Base-by-base conservation (phyloP, 2,888 invertebrate genomes). In the Drosophila nr. perissopoda region DNA sequence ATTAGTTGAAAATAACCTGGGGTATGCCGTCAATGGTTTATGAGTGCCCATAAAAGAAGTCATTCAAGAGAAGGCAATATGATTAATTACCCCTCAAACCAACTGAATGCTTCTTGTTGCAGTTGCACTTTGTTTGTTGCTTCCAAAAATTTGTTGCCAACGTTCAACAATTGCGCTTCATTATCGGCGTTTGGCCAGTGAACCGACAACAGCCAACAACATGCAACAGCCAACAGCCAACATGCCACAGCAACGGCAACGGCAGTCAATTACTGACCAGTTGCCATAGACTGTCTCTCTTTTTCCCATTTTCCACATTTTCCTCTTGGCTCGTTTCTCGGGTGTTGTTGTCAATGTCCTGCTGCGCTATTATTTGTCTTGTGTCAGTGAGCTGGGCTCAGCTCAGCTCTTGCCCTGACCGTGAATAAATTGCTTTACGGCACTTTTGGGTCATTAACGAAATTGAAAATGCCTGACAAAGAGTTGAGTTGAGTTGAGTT, bases 301-400 rank as follows among this genome's bases (percentile, higher is more conserved):
- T 59, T 52, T 53, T 42, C 65, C 54, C 61, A 27, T 61, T 58
- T 67, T 54, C 59, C 49, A 38, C 48, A 57, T 72, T 63, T 71
- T 54, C 38, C 59, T 51, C 38, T 54, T 58, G 38, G 46, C 68
- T 68, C 70, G 34, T 49, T 69, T 51, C 73, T 80, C 78, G 76
- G 91, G 91, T 90, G 87, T 91, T 86, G 90, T 91, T 91, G 91
- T 91, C 91, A 91, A 89, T 91, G 91, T 91, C 91, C 91, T 91
- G 91, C 91, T 91, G 91, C 81, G 91, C 91, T 88, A 89, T 91
- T 91, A 91, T 91, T 91, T 91, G 91, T 91, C 91, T 91, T 86
- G 76, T 86, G 76, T 82, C 77, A 76, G 76, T 77, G 73, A 77
- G 74, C 76, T 54, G 68, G 53, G 71, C 56, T 56, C 59, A 58